Base-by-base conservation (phyloP, 2,113 vertebrate genomes). In the Phycodurus eques region DNA sequence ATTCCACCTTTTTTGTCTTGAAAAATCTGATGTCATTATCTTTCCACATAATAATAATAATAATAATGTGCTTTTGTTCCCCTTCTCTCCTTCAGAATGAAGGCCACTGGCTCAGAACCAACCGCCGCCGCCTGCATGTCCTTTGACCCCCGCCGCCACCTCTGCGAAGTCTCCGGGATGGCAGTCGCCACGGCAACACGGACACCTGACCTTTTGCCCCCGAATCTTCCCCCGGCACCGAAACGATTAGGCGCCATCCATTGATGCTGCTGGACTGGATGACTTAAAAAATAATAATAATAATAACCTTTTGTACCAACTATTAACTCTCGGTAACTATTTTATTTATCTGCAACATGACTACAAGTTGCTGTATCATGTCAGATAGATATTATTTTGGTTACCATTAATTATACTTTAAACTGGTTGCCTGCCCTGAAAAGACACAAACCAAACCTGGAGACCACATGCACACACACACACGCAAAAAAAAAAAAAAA, bases 181-280 rank as follows among this genome's bases (percentile, higher is more conserved):
- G 77, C 85, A 2, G 66, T 68, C 74, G 71, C 90, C 71, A 91
- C 83, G 83, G 89, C 84, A 88, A 92, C 86, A 81, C n/a, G 19
- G 82, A 91, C 89, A 91, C 88, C 89, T 88, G 87, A 90, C 87
- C 90, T 75, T 80, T 80, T 6, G 39, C 68, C 80, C 35, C 83
- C 81, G 84, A 77, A 80, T 83, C 56, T 74, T 81, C 63, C 79
- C 72, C 79, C 22, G 77, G 79, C 84, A 80, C 87, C 85, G 80
- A 88, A 87, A 89, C 79, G 77, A 79, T 78, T 67, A 84, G 88
- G 84, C 74, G 71, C 86, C 84, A 76, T 82, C 51, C 31, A 46
- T 22, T 22, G 79, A 85, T 91, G 91, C 89, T 91, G 90, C 88
- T 92, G 88, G 88, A 66, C 75, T 85, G 81, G 81, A 90, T 67